Evolutionary conservation across 2,888 invertebrate genomes (phyloP).

Genomic region (Smittia aterrima): DNA sequence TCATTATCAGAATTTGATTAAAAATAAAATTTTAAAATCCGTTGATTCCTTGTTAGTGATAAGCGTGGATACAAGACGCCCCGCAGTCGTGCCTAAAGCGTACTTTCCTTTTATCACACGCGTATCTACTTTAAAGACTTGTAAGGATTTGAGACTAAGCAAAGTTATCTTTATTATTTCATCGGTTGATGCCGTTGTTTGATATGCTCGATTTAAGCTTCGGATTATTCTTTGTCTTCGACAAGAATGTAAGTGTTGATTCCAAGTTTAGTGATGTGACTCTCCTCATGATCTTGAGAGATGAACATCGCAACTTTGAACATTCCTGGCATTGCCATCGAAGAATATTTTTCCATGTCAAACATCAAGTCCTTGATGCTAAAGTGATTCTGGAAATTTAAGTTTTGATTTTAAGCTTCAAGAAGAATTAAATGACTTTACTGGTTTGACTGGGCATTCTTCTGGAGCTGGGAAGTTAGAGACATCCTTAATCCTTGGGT

Average conservation of each 20-base stretch:
- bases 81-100: no score
- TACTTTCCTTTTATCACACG: no score
- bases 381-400: neutral
- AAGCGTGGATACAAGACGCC: no score
- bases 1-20: neutral
- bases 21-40: neutral
- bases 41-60: neutral
- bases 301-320: slow-evolving; percentile 3
- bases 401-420: neutral
- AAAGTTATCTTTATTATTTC: no score
- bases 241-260: neutral
- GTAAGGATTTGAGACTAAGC: no score
- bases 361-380: neutral
- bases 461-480: slow-evolving; percentile 20
- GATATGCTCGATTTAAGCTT: neutral
- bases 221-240: neutral
- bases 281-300: slow-evolving; percentile 26
- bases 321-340: slow-evolving; percentile 6
- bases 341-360: neutral
- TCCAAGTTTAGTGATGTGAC: slow-evolving; percentile 23
- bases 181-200: no score
- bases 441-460: slow-evolving; percentile 21
- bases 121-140: no score
- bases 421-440: neutral
- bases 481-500: neutral